Evolutionary conservation across 1,140 invertebrate species (phyloP).

Genomic region (Carposina sasakii): DNA sequence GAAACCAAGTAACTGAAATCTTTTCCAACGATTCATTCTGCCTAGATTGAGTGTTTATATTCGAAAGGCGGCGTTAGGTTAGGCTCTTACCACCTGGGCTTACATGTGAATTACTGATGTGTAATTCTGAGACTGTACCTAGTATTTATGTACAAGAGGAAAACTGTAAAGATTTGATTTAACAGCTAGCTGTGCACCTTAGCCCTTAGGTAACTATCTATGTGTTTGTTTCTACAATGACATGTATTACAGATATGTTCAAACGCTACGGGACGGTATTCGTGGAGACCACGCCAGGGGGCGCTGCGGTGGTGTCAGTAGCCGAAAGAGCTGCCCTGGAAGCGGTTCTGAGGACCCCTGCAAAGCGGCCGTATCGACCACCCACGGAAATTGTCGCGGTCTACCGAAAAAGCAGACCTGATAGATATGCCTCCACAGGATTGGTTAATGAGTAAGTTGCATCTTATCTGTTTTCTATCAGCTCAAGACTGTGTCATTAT

Average conservation of each 20-base stretch:
- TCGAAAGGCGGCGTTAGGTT: no score
- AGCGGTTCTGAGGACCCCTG: constrained; percentile 79
- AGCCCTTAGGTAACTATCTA: no score
- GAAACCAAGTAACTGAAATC: no score
- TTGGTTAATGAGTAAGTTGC: constrained; percentile 83
- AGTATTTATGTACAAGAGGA: no score
- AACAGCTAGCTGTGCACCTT: no score
- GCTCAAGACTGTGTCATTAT: no score
- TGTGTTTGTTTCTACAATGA: constrained; percentile 54
- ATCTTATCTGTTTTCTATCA: background rate
- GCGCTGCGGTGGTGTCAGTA: constrained; percentile 84
- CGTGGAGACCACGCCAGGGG: constrained; percentile 83
- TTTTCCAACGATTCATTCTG: no score
- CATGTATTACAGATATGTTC: constrained; percentile 77
- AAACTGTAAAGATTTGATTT: no score
- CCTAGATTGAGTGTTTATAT: no score
- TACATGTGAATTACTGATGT: no score
- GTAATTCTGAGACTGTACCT: no score
- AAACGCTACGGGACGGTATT: constrained; percentile 83
- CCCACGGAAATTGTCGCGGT: constrained; percentile 86
- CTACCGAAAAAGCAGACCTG: constrained; percentile 82
- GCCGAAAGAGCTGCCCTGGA: constrained; percentile 85
- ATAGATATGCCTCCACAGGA: constrained; percentile 85
- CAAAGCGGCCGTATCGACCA: constrained; percentile 85
- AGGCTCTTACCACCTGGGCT: no score